Conservation (phyloP, 2,888 invertebrate species). For the Drosophila kambysellisi region DNA sequence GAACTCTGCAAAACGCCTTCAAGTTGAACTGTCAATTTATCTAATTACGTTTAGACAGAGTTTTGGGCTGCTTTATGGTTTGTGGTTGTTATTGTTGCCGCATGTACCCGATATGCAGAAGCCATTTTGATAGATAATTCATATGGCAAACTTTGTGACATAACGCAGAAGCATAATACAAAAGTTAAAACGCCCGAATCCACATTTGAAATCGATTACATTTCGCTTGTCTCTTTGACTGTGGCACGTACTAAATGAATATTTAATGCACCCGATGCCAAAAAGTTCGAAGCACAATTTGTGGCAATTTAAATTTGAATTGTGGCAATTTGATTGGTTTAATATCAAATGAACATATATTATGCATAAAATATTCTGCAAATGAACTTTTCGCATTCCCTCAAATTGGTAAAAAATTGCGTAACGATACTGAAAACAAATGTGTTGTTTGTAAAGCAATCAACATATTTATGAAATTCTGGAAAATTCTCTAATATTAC, state of each 20-base stretch:
- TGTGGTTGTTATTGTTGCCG: background rate
- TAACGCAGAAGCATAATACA: constrained; percentile 1
- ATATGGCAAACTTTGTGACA: constrained; percentile 43
- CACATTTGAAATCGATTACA: constrained; percentile 41
- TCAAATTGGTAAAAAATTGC: background rate
- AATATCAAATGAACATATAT: constrained; percentile 53
- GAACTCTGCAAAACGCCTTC: background rate
- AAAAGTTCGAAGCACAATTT: constrained; percentile 43
- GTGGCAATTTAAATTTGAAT: constrained; percentile 51
- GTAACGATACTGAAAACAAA: background rate
- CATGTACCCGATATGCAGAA: constrained; percentile 22
- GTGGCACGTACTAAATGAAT: constrained; percentile 66
- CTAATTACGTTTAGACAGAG: constrained; percentile 7
- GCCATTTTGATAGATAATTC: constrained; percentile 51
- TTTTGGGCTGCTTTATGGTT: background rate
- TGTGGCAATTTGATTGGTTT: constrained; percentile 28
- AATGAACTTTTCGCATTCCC: background rate
- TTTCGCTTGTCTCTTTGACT: constrained; percentile 37
- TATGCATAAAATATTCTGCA: constrained; percentile 9
- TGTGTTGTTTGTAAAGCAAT: background rate
- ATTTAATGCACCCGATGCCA: constrained; percentile 46
- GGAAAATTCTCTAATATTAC: background rate
- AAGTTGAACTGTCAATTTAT: constrained; percentile 10
- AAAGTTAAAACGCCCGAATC: constrained; percentile 19
- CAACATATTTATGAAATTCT: background rate